These are phyloP conservation scores for Sinella curviseta DNA, from an alignment of 1,140 invertebrate genomes.

Conservation along the genomic window DNA sequence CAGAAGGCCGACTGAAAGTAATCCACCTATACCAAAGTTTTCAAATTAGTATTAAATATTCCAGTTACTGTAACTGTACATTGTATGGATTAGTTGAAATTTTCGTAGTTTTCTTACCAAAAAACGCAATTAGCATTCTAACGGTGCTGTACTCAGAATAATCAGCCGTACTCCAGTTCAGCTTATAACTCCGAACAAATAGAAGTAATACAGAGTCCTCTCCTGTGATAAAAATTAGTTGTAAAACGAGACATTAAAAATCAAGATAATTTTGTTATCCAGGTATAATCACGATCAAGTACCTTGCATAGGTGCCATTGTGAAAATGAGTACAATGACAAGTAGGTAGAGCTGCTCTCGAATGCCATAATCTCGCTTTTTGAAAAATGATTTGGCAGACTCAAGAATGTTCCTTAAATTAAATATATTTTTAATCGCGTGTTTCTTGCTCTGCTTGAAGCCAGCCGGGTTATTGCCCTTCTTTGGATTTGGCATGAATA, in stretches of 20 bases:
- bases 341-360: conserved; percentile 35
- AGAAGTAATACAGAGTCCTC: conserved; percentile 28
- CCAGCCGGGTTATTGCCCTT: conserved; percentile 23
- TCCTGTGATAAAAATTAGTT: conserved; percentile 34
- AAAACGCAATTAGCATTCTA: conserved; percentile 42
- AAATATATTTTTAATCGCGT: conserved; percentile 36
- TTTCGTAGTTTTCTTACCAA: too few species aligned
- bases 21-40: too few species aligned
- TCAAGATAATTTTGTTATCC: background rate
- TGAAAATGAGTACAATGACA: conserved; percentile 41
- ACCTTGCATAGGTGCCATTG: conserved; percentile 50
- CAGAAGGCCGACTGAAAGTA: conserved; percentile 38
- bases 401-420: conserved; percentile 39
- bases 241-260: background rate
- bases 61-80: background rate
- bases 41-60: conserved; percentile 12
- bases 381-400: conserved; percentile 44
- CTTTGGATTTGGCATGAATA: conserved; percentile 40
- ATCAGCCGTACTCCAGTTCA: conserved; percentile 34
- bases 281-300: background rate
- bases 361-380: conserved; percentile 27
- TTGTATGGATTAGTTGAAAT: too few species aligned
- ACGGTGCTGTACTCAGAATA: conserved; percentile 39
- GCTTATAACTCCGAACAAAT: conserved; percentile 31
- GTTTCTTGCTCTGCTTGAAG: conserved; percentile 2